A percentile compares a stretch with the other conserved stretches of the same genome.
Conservation (phyloP, 2,888 invertebrate species). For the Microdon myrmicae region DNA sequence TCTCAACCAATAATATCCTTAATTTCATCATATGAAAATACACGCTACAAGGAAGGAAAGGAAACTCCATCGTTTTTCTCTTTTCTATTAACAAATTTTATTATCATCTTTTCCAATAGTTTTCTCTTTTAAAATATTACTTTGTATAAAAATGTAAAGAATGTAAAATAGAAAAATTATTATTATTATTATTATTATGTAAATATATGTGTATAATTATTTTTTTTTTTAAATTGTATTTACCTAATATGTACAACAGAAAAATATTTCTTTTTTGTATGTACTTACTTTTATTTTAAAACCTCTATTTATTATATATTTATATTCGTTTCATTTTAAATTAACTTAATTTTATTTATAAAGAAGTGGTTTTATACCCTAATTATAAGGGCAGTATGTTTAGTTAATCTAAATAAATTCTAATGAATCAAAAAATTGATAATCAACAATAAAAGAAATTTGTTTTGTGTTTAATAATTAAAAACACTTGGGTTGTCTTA, state of each 20-base stretch:
- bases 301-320: slow-evolving; percentile 17
- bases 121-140: slow-evolving; percentile 44
- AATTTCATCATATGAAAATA: too few relatives aligned
- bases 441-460: slow-evolving; percentile 10
- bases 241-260: slow-evolving; percentile 46
- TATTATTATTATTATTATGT: slow-evolving; percentile 46
- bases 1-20: too few relatives aligned
- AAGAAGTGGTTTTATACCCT: too few relatives aligned
- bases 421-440: slow-evolving; percentile 19
- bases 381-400: slow-evolving; percentile 16
- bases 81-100: slow-evolving; percentile 48
- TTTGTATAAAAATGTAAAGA: slow-evolving; percentile 52
- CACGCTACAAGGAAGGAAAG: too few relatives aligned
- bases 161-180: slow-evolving; percentile 52
- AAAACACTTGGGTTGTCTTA: slow-evolving; percentile 34
- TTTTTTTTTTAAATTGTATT: slow-evolving; percentile 22
- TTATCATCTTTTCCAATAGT: slow-evolving; percentile 29
- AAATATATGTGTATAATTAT: slow-evolving; percentile 38
- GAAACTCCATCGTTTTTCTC: too few relatives aligned
- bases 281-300: slow-evolving; percentile 43
- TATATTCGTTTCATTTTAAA: slow-evolving; percentile 7
- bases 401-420: slow-evolving; percentile 25
- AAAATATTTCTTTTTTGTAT: slow-evolving; percentile 41
- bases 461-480: too few relatives aligned
- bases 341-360: too few relatives aligned